Base-by-base conservation (phyloP, 2,113 vertebrate species). In the Romanogobio albipinnatus region DNA sequence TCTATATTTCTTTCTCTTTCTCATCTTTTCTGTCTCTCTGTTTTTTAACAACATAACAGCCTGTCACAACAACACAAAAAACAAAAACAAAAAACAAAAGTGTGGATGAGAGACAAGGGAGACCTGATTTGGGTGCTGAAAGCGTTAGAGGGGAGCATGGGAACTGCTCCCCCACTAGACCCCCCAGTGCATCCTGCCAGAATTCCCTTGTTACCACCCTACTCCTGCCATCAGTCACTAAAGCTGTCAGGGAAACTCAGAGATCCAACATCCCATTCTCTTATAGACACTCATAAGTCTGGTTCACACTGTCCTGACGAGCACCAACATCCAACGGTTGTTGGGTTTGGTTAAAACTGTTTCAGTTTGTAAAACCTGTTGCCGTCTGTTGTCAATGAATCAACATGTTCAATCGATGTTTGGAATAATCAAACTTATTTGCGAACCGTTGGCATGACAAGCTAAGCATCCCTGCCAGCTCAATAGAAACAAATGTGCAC, bases 131-230 rank as follows among this genome's bases (percentile, higher is more conserved):
- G 90, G 92, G 90, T 92, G 92, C 91, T 92, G 92, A 93, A 84
- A 82, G 84, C 79, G 62, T 79, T 62, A 82, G 71, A 86, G 90
- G 90, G 91, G 93, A 95, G 92, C 95, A 94, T 95, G 95, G 93
- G 95, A 95, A 95, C 93, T 90, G 80, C 82, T 86, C 88, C 88
- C 90, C 74, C 64, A 64, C 64, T 80, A 79, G 82, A 82, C 81
- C 26, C 64, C 81, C 88, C 61, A 81, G 58, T 39, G 62, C 86
- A 84, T 78, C 76, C 53, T 85, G 84, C 84, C 84, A 85, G 80
- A 85, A 83, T 61, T 84, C 83, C 76, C 85, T 85, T 83, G 86
- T 76, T 89, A 85, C 88, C 83, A 87, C 86, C 68, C 76, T 84
- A 84, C 64, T 58, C 84, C 85, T 70, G 81, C 86, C 81, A 89